Conservation (phyloP, 2,797 vertebrate genomes). For the Sebastes kiyomatsui region DNA sequence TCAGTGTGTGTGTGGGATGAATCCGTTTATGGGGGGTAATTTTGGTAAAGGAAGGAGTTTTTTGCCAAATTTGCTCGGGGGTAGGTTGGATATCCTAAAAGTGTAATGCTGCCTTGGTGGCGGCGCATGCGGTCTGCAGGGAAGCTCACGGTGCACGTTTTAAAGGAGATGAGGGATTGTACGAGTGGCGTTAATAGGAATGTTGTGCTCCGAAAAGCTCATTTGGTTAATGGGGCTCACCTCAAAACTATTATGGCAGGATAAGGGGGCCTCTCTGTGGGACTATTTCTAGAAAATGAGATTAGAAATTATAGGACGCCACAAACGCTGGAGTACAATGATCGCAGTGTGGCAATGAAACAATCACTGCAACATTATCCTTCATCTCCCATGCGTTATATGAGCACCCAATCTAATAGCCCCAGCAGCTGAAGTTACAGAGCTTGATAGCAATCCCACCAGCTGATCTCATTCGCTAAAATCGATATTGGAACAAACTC, state of each 20-base stretch:
- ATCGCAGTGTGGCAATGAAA: constrained; percentile 51
- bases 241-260: constrained; percentile 68
- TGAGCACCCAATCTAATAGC: constrained; percentile 39
- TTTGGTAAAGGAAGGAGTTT: constrained; percentile 1
- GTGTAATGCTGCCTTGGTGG: constrained; percentile 9
- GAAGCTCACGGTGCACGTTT: constrained; percentile 12
- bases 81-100: constrained; percentile 9
- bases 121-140: constrained; percentile 11
- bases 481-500: constrained; percentile 46
- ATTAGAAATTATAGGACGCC: constrained; percentile 67
- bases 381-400: constrained; percentile 47
- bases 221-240: constrained; percentile 77
- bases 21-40: constrained; percentile 19
- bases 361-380: constrained; percentile 59
- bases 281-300: constrained; percentile 66
- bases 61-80: neutral
- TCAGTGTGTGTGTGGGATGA: constrained; percentile 17
- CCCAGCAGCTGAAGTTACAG: constrained; percentile 30
- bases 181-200: constrained; percentile 55
- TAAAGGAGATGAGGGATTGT: constrained; percentile 49
- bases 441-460: constrained; percentile 31
- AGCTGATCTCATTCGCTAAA: constrained; percentile 44
- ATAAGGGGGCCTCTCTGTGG: constrained; percentile 54
- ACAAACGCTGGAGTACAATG: constrained; percentile 24
- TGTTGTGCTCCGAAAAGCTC: constrained; percentile 65